Percentiles rank a stretch among this genome's conserved stretches.
phyloP scores from a whole-genome alignment of 2,888 invertebrate genomes.

The Osedax fenrisi region DNA sequence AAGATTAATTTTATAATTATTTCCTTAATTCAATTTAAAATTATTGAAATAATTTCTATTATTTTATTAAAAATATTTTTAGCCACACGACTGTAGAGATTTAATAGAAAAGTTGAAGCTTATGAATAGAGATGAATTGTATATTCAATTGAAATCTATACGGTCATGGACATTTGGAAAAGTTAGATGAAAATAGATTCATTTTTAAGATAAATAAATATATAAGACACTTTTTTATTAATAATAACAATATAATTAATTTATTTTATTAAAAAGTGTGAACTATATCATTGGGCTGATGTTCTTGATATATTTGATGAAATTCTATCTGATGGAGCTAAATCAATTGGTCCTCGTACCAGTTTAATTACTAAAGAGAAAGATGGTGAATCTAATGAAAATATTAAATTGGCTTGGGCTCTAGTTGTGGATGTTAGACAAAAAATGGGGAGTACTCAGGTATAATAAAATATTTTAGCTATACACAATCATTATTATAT shows the following conservation, averaged over 20 bases:
- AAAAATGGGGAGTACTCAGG: too few species aligned
- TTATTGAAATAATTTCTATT: background rate
- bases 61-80: constrained; percentile 28
- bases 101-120: constrained; percentile 64
- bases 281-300: constrained; percentile 74
- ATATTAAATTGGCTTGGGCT: too few species aligned
- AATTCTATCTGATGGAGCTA: constrained; percentile 57
- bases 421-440: too few species aligned
- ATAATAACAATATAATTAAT: too few species aligned
- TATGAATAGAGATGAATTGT: constrained; percentile 56
- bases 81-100: constrained; percentile 61
- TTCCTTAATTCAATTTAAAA: background rate
- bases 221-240: too few species aligned
- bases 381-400: too few species aligned
- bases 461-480: too few species aligned
- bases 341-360: background rate
- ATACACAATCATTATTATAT: too few species aligned
- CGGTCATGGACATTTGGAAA: constrained; percentile 74
- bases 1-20: constrained; percentile 41
- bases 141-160: constrained; percentile 61
- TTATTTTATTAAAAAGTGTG: too few species aligned
- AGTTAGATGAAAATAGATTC: constrained; percentile 40
- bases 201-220: too few species aligned
- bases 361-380: too few species aligned
- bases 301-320: constrained; percentile 61